phyloP scores from a whole-genome alignment of 2,888 invertebrate species.

The Empis stercorea region DNA sequence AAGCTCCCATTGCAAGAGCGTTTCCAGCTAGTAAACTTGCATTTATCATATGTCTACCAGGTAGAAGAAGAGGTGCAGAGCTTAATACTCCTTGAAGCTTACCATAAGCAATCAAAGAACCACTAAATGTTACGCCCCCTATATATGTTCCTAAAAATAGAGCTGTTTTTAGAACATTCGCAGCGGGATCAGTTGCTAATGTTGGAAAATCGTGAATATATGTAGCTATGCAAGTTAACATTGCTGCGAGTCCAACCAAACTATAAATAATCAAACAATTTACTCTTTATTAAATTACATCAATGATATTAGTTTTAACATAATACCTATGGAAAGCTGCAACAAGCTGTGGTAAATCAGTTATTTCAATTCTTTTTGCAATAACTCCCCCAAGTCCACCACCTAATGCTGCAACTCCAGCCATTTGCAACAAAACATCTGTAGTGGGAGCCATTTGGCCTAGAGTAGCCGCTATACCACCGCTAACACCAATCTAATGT shows the following conservation, averaged over 20 bases:
- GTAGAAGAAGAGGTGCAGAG: slow-evolving; percentile 68
- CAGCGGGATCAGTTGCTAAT: slow-evolving; percentile 68
- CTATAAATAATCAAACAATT: slow-evolving; percentile 35
- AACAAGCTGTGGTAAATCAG: slow-evolving; percentile 78
- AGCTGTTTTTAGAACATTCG: slow-evolving; percentile 68
- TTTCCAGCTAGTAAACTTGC: slow-evolving; percentile 52
- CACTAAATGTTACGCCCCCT: slow-evolving; percentile 83
- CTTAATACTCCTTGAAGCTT: slow-evolving; percentile 73
- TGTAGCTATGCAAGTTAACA: slow-evolving; percentile 72
- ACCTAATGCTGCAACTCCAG: slow-evolving; percentile 56
- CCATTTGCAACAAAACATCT: slow-evolving; percentile 71
- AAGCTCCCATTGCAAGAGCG: slow-evolving; percentile 41
- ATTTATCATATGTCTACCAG: slow-evolving; percentile 71
- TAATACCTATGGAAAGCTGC: slow-evolving; percentile 68
- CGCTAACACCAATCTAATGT: slow-evolving; percentile 62
- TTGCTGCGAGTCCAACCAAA: slow-evolving; percentile 77
- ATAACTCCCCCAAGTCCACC: slow-evolving; percentile 63
- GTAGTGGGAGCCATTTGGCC: slow-evolving; percentile 61
- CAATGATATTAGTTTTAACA: neutral
- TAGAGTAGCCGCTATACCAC: slow-evolving; percentile 70
- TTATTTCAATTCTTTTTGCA: slow-evolving; percentile 72
- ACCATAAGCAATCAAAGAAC: slow-evolving; percentile 78
- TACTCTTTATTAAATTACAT: too few species aligned
- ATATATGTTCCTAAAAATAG: slow-evolving; percentile 81
- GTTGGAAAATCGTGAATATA: slow-evolving; percentile 73